A percentile compares a stretch with the other conserved stretches of the same genome.
These are phyloP conservation scores for Pelecanoides urinatrix DNA, from an alignment of 2,113 vertebrate species.

Conservation along the genomic window DNA sequence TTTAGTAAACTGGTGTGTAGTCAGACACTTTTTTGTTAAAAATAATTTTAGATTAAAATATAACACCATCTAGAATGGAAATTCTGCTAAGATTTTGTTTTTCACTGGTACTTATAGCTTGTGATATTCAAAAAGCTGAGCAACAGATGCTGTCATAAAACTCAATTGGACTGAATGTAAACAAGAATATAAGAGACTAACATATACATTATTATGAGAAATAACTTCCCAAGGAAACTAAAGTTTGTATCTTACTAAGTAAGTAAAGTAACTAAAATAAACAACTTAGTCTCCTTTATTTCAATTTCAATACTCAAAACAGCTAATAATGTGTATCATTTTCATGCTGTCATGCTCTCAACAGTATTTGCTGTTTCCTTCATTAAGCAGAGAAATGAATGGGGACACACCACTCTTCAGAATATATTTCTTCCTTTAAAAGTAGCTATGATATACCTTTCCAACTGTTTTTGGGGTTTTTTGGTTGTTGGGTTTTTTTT, in stretches of 20 bases:
- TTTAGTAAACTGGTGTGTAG: neutral
- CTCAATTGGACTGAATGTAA: neutral
- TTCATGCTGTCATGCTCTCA: neutral
- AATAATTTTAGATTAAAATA: neutral
- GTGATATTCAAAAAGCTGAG: neutral
- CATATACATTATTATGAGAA: neutral
- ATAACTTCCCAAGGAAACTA: neutral
- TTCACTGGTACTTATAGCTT: neutral
- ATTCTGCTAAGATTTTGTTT: neutral
- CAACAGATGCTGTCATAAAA: neutral
- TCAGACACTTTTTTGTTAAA: neutral
- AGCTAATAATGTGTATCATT: neutral
- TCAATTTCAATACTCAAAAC: neutral
- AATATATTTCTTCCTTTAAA: neutral
- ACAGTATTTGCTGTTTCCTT: neutral
- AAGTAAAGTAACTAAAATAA: neutral
- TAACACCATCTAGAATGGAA: neutral
- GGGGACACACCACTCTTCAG: neutral
- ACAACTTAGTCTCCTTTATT: neutral
- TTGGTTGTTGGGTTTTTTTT: too few species aligned
- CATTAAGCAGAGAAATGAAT: neutral
- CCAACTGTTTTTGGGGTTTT: too few species aligned
- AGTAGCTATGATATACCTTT: neutral
- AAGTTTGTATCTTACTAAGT: neutral
- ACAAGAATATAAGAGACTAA: neutral